A percentile compares a stretch with the other conserved stretches of the same genome.
These are phyloP conservation scores for Pangasius larnaudii DNA, from an alignment of 2,797 vertebrate genomes.

Conservation along the genomic window DNA sequence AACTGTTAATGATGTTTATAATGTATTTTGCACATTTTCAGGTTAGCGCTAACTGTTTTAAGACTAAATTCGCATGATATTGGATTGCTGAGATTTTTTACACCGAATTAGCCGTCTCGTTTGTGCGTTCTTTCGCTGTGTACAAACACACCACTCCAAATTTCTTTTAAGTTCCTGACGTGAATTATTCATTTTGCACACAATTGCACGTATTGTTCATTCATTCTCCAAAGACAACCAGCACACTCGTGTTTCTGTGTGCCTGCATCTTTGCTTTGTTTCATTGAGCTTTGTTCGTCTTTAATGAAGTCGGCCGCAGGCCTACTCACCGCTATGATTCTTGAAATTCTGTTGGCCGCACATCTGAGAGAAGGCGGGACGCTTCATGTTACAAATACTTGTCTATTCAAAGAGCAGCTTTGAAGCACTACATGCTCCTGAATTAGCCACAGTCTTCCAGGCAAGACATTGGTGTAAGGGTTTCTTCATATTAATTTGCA, in stretches of 20 bases:
- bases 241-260: slow-evolving; percentile 53
- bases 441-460: not conserved
- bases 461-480: not conserved
- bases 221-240: slow-evolving; percentile 67
- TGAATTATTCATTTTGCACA: slow-evolving; percentile 74
- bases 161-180: slow-evolving; percentile 50
- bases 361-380: slow-evolving; percentile 18
- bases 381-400: not conserved
- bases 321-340: slow-evolving; percentile 6
- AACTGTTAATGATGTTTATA: too few species aligned
- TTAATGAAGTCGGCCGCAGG: slow-evolving; percentile 5
- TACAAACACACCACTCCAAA: slow-evolving; percentile 39
- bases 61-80: not conserved
- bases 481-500: not conserved
- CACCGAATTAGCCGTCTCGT: not conserved
- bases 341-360: slow-evolving; percentile 5
- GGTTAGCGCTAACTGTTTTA: not conserved
- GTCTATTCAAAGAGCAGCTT: not conserved
- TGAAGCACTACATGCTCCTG: not conserved
- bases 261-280: not conserved
- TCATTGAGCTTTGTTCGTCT: slow-evolving; percentile 34
- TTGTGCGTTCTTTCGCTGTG: not conserved
- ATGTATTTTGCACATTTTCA: not conserved
- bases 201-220: slow-evolving; percentile 61
- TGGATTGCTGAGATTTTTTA: not conserved